phyloP scores from a whole-genome alignment of 2,797 vertebrate genomes.

The Chanos chanos region DNA sequence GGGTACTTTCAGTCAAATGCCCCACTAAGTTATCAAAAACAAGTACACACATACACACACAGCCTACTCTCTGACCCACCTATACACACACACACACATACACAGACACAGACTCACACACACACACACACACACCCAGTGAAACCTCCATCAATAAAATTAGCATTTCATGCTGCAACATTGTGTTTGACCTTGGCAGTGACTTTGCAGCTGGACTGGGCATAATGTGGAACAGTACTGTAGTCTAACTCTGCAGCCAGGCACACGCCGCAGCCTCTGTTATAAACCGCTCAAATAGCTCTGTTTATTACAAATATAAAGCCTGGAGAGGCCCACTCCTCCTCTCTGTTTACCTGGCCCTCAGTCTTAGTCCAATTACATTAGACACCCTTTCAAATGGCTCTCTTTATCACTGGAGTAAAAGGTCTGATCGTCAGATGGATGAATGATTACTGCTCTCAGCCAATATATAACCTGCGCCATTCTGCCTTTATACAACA shows the following conservation, averaged over 20 bases:
- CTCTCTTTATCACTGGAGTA: slow-evolving; percentile 36
- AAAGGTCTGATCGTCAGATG: slow-evolving; percentile 34
- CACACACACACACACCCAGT: background rate
- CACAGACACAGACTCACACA: no score
- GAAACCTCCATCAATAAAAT: slow-evolving; percentile 50
- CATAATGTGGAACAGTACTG: no score
- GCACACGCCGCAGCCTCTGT: slow-evolving; percentile 44
- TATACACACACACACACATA: background rate
- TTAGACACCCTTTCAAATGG: slow-evolving; percentile 57
- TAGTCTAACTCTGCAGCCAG: slow-evolving; percentile 6
- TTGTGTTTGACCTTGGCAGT: slow-evolving; percentile 61
- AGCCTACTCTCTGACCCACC: slow-evolving; percentile 1
- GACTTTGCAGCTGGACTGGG: slow-evolving; percentile 50
- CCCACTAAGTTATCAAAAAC: no score
- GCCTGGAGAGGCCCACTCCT: slow-evolving; percentile 42
- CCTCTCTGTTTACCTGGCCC: slow-evolving; percentile 58
- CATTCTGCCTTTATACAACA: no score
- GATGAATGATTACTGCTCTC: slow-evolving; percentile 29
- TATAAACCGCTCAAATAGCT: slow-evolving; percentile 57
- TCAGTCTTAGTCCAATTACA: slow-evolving; percentile 63
- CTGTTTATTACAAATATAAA: slow-evolving; percentile 63
- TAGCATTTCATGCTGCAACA: slow-evolving; percentile 38
- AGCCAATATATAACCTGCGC: no score
- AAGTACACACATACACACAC: no score
- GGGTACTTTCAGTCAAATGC: no score